Percentiles rank a stretch among this genome's conserved stretches.
Evolutionary conservation across 2,113 vertebrate species (phyloP).

Genomic region (Leptocoma aspasia): DNA sequence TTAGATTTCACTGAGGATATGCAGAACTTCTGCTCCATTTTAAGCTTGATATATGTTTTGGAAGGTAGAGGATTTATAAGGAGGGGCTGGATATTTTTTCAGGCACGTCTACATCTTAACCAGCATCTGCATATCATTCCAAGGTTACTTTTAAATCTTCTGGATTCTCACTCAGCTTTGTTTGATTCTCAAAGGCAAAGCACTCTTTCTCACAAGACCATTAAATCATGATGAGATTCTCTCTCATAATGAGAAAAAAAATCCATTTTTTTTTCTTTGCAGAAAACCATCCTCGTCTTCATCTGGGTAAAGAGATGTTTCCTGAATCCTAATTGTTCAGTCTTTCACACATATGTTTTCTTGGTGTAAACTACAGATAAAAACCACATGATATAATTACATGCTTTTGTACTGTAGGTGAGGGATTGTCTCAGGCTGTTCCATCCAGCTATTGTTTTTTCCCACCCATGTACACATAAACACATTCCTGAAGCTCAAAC

Average conservation of each 20-base stretch:
- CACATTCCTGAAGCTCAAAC: not conserved
- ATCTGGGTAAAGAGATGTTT: not conserved
- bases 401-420: not conserved
- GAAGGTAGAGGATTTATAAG: not conserved
- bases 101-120: not conserved
- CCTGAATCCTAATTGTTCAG: not conserved
- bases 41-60: not conserved
- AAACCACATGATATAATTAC: not conserved
- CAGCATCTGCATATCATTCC: not conserved
- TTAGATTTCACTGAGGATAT: not conserved
- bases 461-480: not conserved
- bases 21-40: not conserved
- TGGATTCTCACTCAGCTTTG: not conserved
- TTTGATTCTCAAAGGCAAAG: not conserved
- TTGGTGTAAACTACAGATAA: not conserved
- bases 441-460: not conserved
- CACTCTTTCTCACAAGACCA: not conserved
- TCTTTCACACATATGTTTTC: not conserved
- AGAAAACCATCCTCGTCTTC: not conserved
- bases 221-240: not conserved
- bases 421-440: not conserved
- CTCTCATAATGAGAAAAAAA: not conserved
- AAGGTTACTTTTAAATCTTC: not conserved
- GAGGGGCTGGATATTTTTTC: not conserved
- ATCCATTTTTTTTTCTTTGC: not conserved